A percentile compares a stretch with the other conserved stretches of the same genome.
Evolutionary conservation across 2,797 vertebrate species (phyloP).

Genomic region (Phataginus tetradactyla): DNA sequence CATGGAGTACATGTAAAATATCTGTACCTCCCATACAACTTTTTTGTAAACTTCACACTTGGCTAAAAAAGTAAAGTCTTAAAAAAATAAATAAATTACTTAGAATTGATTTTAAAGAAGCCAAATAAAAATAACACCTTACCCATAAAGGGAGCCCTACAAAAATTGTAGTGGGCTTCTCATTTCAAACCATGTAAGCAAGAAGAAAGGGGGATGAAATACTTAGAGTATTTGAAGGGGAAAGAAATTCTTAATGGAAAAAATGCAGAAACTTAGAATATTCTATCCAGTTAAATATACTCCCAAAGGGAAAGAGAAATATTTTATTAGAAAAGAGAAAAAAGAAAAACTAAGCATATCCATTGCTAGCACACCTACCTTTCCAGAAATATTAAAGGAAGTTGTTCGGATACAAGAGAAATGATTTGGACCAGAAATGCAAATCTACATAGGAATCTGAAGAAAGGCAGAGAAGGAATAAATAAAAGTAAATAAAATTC

Average conservation of each 20-base stretch:
- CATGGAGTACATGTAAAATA: no score
- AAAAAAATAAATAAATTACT: no score
- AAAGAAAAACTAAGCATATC: background rate
- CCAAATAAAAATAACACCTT: no score
- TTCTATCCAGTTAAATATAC: background rate
- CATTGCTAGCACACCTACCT: background rate
- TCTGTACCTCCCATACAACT: no score
- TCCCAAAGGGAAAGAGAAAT: no score
- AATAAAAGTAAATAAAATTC: background rate
- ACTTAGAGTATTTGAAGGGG: background rate
- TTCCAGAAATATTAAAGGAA: background rate
- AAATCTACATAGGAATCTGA: no score
- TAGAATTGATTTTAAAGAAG: background rate
- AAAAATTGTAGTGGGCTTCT: background rate
- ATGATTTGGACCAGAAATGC: background rate
- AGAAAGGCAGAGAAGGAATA: background rate
- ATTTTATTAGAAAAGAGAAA: background rate
- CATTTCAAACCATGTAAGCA: background rate
- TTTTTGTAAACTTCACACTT: no score
- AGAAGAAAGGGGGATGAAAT: background rate
- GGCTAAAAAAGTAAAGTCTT: no score
- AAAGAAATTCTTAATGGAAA: background rate
- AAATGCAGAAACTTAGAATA: no score
- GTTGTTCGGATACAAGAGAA: background rate
- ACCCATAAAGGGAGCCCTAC: background rate